These are phyloP conservation scores for Guaruba guarouba DNA, from an alignment of 2,113 vertebrate species.

Conservation along the genomic window DNA sequence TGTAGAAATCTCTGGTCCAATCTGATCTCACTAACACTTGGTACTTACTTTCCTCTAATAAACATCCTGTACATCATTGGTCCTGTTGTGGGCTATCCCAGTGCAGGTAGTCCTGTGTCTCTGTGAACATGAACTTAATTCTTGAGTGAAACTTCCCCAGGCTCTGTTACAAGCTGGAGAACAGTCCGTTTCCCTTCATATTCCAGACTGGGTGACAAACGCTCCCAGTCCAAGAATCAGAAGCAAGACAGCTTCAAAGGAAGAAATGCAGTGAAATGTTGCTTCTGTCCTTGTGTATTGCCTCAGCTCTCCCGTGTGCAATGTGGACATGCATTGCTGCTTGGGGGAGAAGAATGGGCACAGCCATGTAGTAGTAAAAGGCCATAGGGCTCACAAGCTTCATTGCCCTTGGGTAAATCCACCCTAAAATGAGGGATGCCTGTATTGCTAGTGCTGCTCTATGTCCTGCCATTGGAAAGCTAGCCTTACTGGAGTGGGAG, in stretches of 20 bases:
- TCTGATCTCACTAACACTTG: background rate
- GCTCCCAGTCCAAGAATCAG: background rate
- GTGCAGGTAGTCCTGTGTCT: background rate
- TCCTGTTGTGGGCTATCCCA: background rate
- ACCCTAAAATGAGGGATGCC: background rate
- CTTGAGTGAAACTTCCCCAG: background rate
- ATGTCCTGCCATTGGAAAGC: background rate
- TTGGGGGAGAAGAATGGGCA: background rate
- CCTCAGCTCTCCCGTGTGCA: fast-evolving
- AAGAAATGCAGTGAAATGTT: background rate
- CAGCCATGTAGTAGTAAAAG: background rate
- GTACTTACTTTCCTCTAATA: background rate
- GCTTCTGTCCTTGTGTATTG: background rate
- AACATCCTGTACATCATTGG: background rate
- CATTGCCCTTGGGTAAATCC: background rate
- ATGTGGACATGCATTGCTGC: background rate
- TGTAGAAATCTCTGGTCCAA: background rate
- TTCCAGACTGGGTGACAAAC: background rate
- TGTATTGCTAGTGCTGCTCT: background rate
- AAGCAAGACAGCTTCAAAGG: background rate
- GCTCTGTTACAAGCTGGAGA: background rate
- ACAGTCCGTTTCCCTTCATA: background rate
- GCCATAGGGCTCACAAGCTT: background rate
- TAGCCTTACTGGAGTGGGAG: background rate
- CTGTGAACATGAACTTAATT: background rate